Conservation (phyloP, 2,797 vertebrate species). For the Tympanoctomys barrerae region DNA sequence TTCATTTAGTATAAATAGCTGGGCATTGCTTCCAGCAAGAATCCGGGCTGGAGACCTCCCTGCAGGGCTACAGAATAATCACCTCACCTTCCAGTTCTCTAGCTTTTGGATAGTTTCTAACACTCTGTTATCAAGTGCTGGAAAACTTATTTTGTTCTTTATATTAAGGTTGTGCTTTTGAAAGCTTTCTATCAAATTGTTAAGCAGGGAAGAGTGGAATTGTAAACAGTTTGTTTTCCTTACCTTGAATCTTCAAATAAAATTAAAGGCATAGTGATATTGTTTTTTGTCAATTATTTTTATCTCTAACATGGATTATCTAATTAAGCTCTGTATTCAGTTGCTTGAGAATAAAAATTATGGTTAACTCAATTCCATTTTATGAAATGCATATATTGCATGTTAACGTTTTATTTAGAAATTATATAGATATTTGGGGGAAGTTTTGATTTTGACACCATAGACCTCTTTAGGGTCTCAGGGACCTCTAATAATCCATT, state of each 20-base stretch:
- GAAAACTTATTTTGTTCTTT: slow-evolving; percentile 75
- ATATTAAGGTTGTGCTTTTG: slow-evolving; percentile 64
- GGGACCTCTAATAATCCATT: background rate
- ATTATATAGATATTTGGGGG: background rate
- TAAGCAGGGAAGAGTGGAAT: slow-evolving; percentile 61
- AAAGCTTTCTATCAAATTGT: slow-evolving; percentile 64
- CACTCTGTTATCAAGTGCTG: slow-evolving; percentile 67
- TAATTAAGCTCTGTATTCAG: background rate
- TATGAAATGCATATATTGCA: background rate
- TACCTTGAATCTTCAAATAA: slow-evolving; percentile 53
- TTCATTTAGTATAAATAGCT: slow-evolving; percentile 59
- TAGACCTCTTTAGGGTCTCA: background rate
- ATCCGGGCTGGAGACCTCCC: slow-evolving; percentile 4
- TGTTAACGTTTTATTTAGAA: background rate
- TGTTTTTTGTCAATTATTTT: slow-evolving; percentile 17
- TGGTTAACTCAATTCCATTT: background rate
- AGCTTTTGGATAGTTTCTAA: slow-evolving; percentile 66
- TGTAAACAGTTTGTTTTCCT: slow-evolving; percentile 69
- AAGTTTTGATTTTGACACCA: slow-evolving; percentile 21
- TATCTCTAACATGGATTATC: slow-evolving; percentile 13
- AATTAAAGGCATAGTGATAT: slow-evolving; percentile 35
- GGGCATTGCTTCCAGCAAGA: slow-evolving; percentile 69
- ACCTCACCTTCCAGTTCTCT: slow-evolving; percentile 57
- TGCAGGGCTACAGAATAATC: slow-evolving; percentile 49
- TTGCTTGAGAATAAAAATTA: slow-evolving; percentile 54